These are phyloP conservation scores for Thermophis baileyi DNA, from an alignment of 2,113 vertebrate species.

Conservation along the genomic window DNA sequence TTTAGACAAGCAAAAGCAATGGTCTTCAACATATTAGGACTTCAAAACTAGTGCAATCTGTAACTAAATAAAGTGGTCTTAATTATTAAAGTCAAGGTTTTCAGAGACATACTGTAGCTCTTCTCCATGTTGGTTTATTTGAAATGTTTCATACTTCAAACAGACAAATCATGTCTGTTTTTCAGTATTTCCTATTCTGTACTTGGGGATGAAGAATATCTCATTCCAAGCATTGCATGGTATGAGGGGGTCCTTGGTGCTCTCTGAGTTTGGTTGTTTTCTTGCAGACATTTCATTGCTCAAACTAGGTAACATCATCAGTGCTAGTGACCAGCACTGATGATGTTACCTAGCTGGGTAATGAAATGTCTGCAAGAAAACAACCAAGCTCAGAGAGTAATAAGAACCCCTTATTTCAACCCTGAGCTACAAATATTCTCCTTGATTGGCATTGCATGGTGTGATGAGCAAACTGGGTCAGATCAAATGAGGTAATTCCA, in stretches of 20 bases:
- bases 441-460: neutral
- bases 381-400: neutral
- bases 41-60: too few relatives aligned
- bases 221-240: neutral
- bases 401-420: neutral
- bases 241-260: neutral
- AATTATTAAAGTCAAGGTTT: neutral
- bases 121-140: neutral
- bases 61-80: neutral
- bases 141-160: neutral
- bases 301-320: neutral
- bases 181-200: neutral
- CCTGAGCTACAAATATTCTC: neutral
- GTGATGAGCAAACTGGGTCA: neutral
- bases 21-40: too few relatives aligned
- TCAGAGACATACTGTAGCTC: neutral
- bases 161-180: neutral
- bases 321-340: neutral
- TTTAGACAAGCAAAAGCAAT: neutral
- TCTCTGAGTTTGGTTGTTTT: neutral
- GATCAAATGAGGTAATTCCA: neutral
- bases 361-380: neutral
- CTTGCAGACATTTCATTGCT: neutral
- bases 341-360: neutral
- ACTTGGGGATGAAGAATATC: neutral